Evolutionary conservation across 1,140 invertebrate genomes (phyloP), one percentile per base, ranked within the genome.

Genomic region (Halictus rubicundus): DNA sequence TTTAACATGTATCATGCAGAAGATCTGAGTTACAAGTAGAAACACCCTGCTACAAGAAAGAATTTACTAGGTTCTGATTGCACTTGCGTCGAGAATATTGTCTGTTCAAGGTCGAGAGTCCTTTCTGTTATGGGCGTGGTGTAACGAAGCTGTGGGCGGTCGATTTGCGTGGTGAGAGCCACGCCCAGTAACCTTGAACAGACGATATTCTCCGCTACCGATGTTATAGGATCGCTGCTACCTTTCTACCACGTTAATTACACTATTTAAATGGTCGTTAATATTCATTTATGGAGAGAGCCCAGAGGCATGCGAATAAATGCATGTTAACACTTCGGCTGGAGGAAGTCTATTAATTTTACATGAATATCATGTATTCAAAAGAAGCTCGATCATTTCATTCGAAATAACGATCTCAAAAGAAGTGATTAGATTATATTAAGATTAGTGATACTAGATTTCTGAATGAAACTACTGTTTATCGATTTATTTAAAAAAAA

Each of bases 1-100:
- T 74, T 66, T 74, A 79, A 74, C 70, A 60, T 49, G 16, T 49
- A 73, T 60, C 70, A 79, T 74, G 71, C 70, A 66, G 37, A 37
- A 54, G 12, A 7, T 61, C 37, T 27, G 9, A 61, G 8, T 42
- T 27, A 61, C 14, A 25, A 60, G 39, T 73, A 23, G 59, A 59
- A 69, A 19, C 69, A 10, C 10, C 9, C 0, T 71, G 71, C 21
- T 32, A 64, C 27, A 10, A 66, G 0, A 39, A 37, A 5, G 21
- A 16, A 5, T 19, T 32, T 4, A 16, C n/a, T 6, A 71, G 12
- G 8, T 19, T 68, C 3, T n/a, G 49, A 27, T 46, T 32, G 19
- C 6, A 21, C 16, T 61, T 6, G 60, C 1, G 60, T 27, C 5
- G 60, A 37, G 37, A 32, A 37, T 63, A 8, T 37, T 63, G 27